Evolutionary conservation across 2,797 vertebrate genomes (phyloP).

Genomic region (Pantherophis vulpinus): DNA sequence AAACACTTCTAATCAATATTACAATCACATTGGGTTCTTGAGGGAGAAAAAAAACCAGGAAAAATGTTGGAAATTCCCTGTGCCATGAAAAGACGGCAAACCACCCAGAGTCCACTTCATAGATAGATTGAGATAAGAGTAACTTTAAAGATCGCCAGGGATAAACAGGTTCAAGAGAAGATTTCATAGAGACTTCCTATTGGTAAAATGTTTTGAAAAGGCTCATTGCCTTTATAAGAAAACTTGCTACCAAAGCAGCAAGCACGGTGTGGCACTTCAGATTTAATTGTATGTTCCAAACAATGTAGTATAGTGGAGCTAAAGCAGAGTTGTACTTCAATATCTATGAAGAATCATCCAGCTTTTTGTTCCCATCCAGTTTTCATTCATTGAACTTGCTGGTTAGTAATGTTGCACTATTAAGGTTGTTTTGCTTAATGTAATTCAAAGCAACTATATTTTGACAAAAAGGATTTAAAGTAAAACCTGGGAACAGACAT

Average conservation of each 20-base stretch:
- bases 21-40: background rate
- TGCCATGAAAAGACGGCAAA: background rate
- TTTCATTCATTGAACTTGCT: background rate
- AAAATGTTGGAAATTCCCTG: background rate
- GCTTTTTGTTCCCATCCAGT: background rate
- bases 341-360: background rate
- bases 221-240: background rate
- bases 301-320: background rate
- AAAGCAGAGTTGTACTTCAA: background rate
- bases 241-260: background rate
- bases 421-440: background rate
- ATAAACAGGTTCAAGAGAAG: background rate
- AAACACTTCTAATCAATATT: background rate
- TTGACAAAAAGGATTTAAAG: background rate
- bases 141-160: background rate
- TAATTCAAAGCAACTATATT: background rate
- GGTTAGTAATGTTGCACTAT: background rate
- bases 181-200: background rate
- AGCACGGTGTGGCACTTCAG: background rate
- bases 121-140: background rate
- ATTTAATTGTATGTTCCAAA: background rate
- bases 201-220: background rate
- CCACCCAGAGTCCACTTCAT: background rate
- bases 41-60: fast-evolving
- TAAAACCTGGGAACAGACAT: background rate